These are phyloP conservation scores for Phoeniculus purpureus DNA, from an alignment of 2,797 vertebrate species.

Conservation along the genomic window DNA sequence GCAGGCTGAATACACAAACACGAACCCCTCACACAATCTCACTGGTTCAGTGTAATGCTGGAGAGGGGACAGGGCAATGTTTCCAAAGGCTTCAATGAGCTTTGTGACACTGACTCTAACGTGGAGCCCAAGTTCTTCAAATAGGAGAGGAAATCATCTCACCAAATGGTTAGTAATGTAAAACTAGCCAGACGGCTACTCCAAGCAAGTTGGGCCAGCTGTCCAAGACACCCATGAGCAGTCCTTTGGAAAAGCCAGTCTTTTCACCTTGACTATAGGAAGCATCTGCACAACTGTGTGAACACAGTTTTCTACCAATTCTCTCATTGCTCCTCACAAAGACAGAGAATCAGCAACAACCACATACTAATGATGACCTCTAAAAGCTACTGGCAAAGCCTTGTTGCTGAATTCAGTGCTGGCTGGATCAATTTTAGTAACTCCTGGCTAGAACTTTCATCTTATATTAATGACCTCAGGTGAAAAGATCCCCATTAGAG, in stretches of 20 bases:
- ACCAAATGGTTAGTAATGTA: neutral
- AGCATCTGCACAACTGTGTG: neutral
- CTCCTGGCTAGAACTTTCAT: neutral
- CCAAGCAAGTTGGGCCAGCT: neutral
- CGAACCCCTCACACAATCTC: neutral
- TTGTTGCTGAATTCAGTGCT: neutral
- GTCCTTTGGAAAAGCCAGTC: neutral
- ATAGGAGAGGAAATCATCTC: neutral
- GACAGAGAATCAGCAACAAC: neutral
- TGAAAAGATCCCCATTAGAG: constrained; percentile 3
- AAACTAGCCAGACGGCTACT: neutral
- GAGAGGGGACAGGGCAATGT: neutral
- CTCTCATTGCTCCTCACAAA: neutral
- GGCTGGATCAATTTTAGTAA: neutral
- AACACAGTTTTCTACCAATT: neutral
- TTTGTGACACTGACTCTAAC: neutral
- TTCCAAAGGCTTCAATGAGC: neutral
- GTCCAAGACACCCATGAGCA: neutral
- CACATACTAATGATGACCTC: neutral
- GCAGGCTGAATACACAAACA: constrained; percentile 28
- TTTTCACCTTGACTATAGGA: neutral
- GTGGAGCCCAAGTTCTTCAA: neutral
- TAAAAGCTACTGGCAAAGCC: constrained; percentile 5
- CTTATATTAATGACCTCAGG: neutral
- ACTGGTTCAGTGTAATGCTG: accelerated